These are phyloP conservation scores for Clarias fuscus DNA, from an alignment of 2,797 vertebrate genomes.

Conservation along the genomic window DNA sequence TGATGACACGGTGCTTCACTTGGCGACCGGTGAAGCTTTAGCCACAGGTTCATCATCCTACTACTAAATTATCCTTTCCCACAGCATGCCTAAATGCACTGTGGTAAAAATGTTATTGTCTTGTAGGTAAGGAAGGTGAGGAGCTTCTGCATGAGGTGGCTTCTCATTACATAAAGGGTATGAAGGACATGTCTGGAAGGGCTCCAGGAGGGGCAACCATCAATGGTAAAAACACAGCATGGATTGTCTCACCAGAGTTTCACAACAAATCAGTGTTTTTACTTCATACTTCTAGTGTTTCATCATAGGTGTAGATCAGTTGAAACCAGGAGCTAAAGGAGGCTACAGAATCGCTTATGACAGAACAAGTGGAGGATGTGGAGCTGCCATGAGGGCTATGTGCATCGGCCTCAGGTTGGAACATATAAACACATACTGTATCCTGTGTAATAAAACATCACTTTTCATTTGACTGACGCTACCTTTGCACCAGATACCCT, in stretches of 20 bases:
- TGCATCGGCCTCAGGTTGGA: slow-evolving; percentile 71
- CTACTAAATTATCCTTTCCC: not conserved
- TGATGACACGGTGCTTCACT: slow-evolving; percentile 84
- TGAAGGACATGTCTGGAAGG: slow-evolving; percentile 83
- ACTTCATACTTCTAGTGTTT: not conserved
- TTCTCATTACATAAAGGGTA: slow-evolving; percentile 74
- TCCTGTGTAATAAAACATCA: not conserved
- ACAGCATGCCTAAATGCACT: not conserved
- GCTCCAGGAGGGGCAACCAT: slow-evolving; percentile 79
- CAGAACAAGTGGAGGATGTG: slow-evolving; percentile 75
- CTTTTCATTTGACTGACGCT: not conserved
- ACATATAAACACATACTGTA: not conserved
- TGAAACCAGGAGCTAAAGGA: slow-evolving; percentile 72
- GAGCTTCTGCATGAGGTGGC: slow-evolving; percentile 73
- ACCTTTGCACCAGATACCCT: slow-evolving; percentile 70
- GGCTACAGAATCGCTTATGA: slow-evolving; percentile 80
- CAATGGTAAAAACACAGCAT: slow-evolving; percentile 63
- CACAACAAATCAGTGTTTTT: not conserved
- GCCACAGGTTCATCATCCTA: slow-evolving; percentile 72
- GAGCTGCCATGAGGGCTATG: slow-evolving; percentile 85
- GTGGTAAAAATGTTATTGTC: not conserved
- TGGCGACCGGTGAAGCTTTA: slow-evolving; percentile 82
- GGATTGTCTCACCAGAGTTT: not conserved
- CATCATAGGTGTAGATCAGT: slow-evolving; percentile 73
- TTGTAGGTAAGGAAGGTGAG: slow-evolving; percentile 63